phyloP scores from a whole-genome alignment of 1,140 invertebrate species.

The Gryllus bimaculatus region DNA sequence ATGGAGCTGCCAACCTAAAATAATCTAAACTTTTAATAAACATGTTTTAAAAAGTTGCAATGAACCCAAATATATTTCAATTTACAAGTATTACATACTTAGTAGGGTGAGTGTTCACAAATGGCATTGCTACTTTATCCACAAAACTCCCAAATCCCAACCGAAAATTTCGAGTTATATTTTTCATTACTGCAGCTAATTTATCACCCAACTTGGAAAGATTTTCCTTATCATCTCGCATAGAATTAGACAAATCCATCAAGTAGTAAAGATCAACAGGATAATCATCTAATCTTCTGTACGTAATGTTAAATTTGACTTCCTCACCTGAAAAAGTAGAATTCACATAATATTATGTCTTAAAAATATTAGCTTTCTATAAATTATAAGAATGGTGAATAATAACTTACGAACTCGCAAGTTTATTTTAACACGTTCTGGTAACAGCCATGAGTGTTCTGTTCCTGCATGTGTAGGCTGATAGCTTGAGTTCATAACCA shows the following conservation, averaged over 20 bases:
- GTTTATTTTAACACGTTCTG: not conserved
- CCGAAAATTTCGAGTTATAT: conserved; percentile 73
- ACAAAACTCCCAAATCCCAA: conserved; percentile 84
- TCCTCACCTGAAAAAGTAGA: not conserved
- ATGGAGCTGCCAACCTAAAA: not conserved
- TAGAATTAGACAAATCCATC: conserved; percentile 75
- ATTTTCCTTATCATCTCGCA: conserved; percentile 60
- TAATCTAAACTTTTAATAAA: not conserved
- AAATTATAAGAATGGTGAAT: not conserved
- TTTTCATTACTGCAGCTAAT: conserved; percentile 56
- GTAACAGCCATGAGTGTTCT: not conserved
- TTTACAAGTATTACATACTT: conserved; percentile 33
- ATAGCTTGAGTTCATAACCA: not conserved
- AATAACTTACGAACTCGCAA: not conserved
- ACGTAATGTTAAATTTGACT: not conserved
- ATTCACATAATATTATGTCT: not conserved
- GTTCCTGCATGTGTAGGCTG: not conserved
- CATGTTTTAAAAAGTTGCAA: not conserved
- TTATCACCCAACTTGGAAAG: conserved; percentile 52
- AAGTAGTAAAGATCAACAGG: conserved; percentile 84
- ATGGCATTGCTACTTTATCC: conserved; percentile 77
- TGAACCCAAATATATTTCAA: not conserved
- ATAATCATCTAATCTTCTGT: conserved; percentile 45
- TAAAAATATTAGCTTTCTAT: too few relatives aligned
- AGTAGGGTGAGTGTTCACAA: conserved; percentile 47